Conservation (phyloP, 2,113 vertebrate genomes). For the Lophotis ruficrista region DNA sequence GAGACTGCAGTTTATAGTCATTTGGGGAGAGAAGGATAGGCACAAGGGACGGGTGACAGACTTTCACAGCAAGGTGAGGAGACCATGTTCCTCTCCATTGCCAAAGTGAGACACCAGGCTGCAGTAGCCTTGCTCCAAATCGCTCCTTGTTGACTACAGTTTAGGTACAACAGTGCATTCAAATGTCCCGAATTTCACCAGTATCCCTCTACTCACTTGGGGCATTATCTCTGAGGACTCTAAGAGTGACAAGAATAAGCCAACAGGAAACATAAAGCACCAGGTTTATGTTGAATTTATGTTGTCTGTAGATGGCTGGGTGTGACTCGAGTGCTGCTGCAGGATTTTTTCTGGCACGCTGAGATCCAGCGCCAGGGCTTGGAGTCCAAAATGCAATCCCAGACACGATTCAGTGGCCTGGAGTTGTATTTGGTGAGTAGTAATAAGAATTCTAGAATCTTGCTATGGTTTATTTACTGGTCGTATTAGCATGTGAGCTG, state of each 20-base stretch:
- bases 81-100: not conserved
- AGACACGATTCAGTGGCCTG: not conserved
- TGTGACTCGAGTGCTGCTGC: not conserved
- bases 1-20: not conserved
- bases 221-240: not conserved
- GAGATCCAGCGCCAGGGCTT: not conserved
- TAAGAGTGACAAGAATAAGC: not conserved
- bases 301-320: not conserved
- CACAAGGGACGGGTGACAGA: not conserved
- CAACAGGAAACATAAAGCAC: not conserved
- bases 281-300: not conserved
- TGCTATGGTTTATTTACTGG: slow-evolving; percentile 45
- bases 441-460: not conserved
- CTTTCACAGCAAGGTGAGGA: not conserved
- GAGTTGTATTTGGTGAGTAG: slow-evolving; percentile 3
- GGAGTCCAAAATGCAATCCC: not conserved
- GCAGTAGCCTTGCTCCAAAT: not conserved
- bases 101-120: not conserved
- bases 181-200: not conserved
- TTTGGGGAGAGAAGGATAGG: not conserved
- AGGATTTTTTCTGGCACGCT: not conserved
- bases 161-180: not conserved
- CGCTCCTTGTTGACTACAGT: not conserved
- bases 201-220: not conserved
- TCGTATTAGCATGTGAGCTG: slow-evolving; percentile 20